Base-by-base conservation (phyloP, 2,888 invertebrate species). In the Melolontha melolontha region DNA sequence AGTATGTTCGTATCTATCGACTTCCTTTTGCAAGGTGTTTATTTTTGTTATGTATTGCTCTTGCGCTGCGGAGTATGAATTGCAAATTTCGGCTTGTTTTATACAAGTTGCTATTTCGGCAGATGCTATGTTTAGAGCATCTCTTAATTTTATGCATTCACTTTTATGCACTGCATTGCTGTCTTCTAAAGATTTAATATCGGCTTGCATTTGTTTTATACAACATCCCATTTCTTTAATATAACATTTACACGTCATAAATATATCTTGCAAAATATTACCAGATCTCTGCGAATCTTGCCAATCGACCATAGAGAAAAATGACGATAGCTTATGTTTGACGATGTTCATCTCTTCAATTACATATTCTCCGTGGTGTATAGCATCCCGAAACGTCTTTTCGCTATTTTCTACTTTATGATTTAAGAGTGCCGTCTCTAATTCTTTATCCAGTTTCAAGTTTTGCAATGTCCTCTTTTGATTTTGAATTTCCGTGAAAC, bases 311-410 rank as follows among this genome's bases (percentile, higher is more conserved):
- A 64, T 39, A 27, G 70, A 70, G 0, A 71, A 57, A 16, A 72
- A 59, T 5, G 70, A 47, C 62, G 78, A 74, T 11, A 78, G 39
- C 55, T 79, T 77, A 17, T 69, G 66, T 65, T 76, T 78, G 0
- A 79, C 52, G 7, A 64, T 62, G 16, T 77, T 75, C 34, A 82
- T 67, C 64, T 81, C 81, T 57, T 79, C 76, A 44, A 80, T 64
- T 11, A 82, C 57, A 12, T 76, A 68, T 55, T 79, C 76, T 5
- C 79, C 79, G 11, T 76, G 75, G 47, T 79, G 78, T 1, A 74
- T 65, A 41, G 76, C 71, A 63, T 81, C 78, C 52, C 77, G 75
- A 2, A 81, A 66, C 2, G 74, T 65, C 62, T 72, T 71, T 39
- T 77, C 76, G 27, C 73, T 75, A 1, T 16, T 63, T 59, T 77